Evolutionary conservation across 2,888 invertebrate species (phyloP), one percentile per base, ranked within the genome.

Genomic region (Ormyrus nitidulus): DNA sequence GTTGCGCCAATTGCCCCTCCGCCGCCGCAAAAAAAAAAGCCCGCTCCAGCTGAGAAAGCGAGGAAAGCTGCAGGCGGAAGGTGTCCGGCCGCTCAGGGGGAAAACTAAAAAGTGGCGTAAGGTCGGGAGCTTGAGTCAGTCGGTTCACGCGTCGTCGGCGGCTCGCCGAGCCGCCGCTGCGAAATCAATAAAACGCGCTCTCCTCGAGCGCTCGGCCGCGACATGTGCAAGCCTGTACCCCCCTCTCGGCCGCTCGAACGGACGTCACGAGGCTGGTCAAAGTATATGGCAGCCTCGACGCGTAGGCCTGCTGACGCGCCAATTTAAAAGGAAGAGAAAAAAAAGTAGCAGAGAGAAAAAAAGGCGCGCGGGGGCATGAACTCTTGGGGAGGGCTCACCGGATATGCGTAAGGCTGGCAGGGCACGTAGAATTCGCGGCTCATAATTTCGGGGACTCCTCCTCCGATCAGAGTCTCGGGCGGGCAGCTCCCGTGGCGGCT

Each of bases 351-450:
- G 34, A 34, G 34, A 4, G 19, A 19, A 19, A 19, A 34, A 34
- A 4, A 34, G 34, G 34, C 34, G 34, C 34, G 34, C 34, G 4
- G 34, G 34, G 34, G 34, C 34, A 34, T 34, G 34, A 34, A 34
- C 34, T 34, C 34, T 34, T 34, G 34, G 34, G 19, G 5, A 46
- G 58, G 61, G 85, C 89, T 88, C 82, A 90, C 90, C 90, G 90
- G 88, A 88, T 90, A 90, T 85, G 88, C 88, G 88, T 89, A 90
- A 86, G 89, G 87, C 83, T 89, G 87, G 86, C 90, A 89, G 80
- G 89, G 89, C 78, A 90, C 90, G 87, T 87, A 89, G 84, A 90
- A 90, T 88, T 90, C 89, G 87, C 90, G 90, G 87, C 89, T 90
- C 90, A 89, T 90, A 89, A 89, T 89, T 87, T 34, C 34, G 4